Evolutionary conservation across 2,797 vertebrate species (phyloP).

Genomic region (Crenichthys baileyi): DNA sequence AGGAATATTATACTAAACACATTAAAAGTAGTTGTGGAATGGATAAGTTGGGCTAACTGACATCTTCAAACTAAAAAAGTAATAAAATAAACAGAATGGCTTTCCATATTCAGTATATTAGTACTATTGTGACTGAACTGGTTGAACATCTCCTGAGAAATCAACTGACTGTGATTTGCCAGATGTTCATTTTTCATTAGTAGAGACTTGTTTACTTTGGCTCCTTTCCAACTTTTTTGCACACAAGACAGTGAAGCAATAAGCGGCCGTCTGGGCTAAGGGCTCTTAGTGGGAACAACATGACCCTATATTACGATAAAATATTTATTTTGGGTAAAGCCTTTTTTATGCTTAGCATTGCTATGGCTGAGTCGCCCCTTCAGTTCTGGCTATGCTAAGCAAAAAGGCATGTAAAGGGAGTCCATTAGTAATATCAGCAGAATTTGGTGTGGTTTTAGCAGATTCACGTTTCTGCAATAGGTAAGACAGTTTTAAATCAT

Average conservation of each 20-base stretch:
- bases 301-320: not conserved
- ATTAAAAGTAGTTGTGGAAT: no score
- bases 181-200: conserved; percentile 20
- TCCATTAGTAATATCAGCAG: not conserved
- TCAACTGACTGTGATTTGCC: conserved; percentile 3
- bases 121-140: not conserved
- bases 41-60: no score
- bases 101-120: not conserved
- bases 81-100: not conserved
- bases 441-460: conserved; percentile 10
- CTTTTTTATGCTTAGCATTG: conserved; percentile 1
- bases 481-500: not conserved
- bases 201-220: conserved; percentile 17
- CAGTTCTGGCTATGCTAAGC: not conserved
- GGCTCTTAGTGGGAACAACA: conserved; percentile 7
- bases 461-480: not conserved
- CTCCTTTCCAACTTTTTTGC: conserved; percentile 7
- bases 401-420: not conserved
- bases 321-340: not conserved
- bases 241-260: conserved; percentile 8
- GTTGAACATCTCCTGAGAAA: conserved; percentile 13
- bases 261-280: not conserved
- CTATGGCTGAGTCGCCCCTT: conserved; percentile 4
- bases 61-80: no score
- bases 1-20: not conserved